Evolutionary conservation across 2,888 invertebrate species (phyloP).

Genomic region (Emmelina monodactyla): DNA sequence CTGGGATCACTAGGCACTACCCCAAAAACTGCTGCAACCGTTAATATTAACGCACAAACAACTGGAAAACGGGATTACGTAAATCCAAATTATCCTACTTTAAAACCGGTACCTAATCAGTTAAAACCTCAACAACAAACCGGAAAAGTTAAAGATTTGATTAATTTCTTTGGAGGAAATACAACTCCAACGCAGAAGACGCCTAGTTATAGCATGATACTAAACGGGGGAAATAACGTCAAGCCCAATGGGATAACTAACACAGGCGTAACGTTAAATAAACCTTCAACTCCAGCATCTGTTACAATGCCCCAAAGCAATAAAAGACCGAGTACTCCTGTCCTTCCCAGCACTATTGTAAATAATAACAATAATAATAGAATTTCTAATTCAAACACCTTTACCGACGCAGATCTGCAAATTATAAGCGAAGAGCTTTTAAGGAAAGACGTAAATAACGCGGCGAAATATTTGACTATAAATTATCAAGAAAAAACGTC

Average conservation of each 20-base stretch:
- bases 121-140: too few relatives aligned
- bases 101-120: background rate
- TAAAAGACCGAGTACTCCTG: slow-evolving; percentile 22
- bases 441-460: slow-evolving; percentile 77
- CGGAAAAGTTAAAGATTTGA: background rate
- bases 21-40: slow-evolving; percentile 40
- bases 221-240: slow-evolving; percentile 31
- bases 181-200: slow-evolving; percentile 16
- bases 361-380: slow-evolving; percentile 30
- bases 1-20: slow-evolving; percentile 23
- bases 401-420: slow-evolving; percentile 70
- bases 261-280: slow-evolving; percentile 15
- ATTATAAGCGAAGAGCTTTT: slow-evolving; percentile 75
- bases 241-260: slow-evolving; percentile 16
- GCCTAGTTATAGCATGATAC: slow-evolving; percentile 30
- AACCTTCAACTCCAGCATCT: slow-evolving; percentile 20
- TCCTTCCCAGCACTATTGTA: slow-evolving; percentile 54
- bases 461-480: slow-evolving; percentile 71
- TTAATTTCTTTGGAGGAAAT: too few relatives aligned
- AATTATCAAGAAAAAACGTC: slow-evolving; percentile 80
- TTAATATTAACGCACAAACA: slow-evolving; percentile 46
- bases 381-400: slow-evolving; percentile 23
- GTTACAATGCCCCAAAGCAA: slow-evolving; percentile 15
- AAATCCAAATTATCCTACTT: slow-evolving; percentile 30
- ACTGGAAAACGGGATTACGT: slow-evolving; percentile 24